phyloP scores from a whole-genome alignment of 2,888 invertebrate genomes.

The Hypomecis atomaria region DNA sequence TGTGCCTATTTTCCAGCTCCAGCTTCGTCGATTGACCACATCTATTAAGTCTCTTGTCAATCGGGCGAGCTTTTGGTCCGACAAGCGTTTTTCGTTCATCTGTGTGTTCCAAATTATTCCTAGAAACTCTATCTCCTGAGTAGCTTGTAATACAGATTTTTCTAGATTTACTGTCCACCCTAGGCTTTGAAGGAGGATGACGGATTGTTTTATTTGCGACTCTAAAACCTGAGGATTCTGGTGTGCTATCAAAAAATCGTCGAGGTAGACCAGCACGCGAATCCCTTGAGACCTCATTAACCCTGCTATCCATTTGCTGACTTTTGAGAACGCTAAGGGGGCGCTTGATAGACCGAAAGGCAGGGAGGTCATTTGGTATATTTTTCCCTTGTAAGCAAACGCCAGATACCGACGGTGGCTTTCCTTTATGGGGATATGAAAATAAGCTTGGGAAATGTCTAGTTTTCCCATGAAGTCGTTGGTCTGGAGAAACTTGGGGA shows the following conservation, averaged over 20 bases:
- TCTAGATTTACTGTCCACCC: too few species aligned
- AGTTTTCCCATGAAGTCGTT: constrained; percentile 37
- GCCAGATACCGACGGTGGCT: constrained; percentile 35
- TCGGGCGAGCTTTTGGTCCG: too few species aligned
- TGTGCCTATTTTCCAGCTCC: too few species aligned
- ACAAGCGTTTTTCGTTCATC: too few species aligned
- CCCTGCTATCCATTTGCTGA: constrained; percentile 38
- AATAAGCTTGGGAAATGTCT: constrained; percentile 40
- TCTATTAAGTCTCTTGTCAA: too few species aligned
- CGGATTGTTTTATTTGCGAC: too few species aligned
- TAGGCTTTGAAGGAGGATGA: too few species aligned
- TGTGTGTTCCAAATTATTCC: too few species aligned
- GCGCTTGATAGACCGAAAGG: constrained; percentile 42
- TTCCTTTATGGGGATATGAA: constrained; percentile 32
- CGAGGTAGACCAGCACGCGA: constrained; percentile 31
- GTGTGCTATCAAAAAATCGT: constrained; percentile 7
- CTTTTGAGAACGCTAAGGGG: constrained; percentile 33
- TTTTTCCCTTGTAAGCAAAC: constrained; percentile 19
- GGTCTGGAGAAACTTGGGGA: constrained; percentile 29
- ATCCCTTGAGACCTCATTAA: constrained; percentile 18
- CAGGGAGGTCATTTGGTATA: constrained; percentile 37
- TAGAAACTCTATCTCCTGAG: too few species aligned
- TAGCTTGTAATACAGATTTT: too few species aligned
- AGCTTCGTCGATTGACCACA: too few species aligned
- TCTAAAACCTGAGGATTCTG: too few species aligned